Evolutionary conservation across 2,888 invertebrate genomes (phyloP).

Genomic region (Tridacna gigas): DNA sequence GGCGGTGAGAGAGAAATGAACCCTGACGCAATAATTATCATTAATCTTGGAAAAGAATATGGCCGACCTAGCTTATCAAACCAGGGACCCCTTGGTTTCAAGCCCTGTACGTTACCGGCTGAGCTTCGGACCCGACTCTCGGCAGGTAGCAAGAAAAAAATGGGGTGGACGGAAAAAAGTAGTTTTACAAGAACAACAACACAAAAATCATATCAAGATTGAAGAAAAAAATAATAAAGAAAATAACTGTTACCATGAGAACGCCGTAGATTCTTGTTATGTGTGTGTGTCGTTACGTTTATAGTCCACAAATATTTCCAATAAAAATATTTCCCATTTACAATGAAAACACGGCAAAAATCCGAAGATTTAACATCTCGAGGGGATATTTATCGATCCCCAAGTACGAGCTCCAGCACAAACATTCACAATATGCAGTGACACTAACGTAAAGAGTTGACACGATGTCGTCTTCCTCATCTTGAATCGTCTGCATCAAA

Average conservation of each 20-base stretch:
- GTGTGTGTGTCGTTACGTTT: background rate
- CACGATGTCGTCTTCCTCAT: constrained; percentile 16
- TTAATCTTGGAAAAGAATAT: no score
- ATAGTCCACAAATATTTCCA: background rate
- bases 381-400: constrained; percentile 6
- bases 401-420: background rate
- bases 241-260: background rate
- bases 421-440: constrained; percentile 14
- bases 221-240: background rate
- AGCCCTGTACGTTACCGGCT: no score
- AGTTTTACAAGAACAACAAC: no score
- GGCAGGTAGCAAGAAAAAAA: no score
- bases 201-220: no score
- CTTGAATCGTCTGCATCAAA: constrained; percentile 12
- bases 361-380: constrained; percentile 21
- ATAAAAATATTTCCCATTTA: constrained; percentile 6
- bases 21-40: no score
- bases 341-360: constrained; percentile 19
- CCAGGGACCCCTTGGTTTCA: no score
- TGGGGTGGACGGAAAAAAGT: no score
- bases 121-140: no score
- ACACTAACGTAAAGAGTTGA: constrained; percentile 20
- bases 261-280: background rate
- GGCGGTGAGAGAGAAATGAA: no score
- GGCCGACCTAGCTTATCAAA: no score